Evolutionary conservation across 1,140 invertebrate species (phyloP).

Genomic region (Drosophila obscura): DNA sequence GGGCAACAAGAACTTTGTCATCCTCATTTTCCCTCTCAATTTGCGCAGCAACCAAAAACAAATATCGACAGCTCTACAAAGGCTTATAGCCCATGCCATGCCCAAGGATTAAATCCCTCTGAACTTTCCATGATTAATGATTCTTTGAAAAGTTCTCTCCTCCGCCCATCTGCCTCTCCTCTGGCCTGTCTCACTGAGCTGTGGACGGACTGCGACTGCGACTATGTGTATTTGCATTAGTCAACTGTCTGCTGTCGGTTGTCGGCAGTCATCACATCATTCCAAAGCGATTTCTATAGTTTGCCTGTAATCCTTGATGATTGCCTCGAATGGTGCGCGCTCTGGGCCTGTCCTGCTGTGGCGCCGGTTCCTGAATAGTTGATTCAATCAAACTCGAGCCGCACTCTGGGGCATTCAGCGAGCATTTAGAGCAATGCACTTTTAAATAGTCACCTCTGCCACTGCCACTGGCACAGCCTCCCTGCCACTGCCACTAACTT

Average conservation of each 20-base stretch:
- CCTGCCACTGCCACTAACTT: background rate
- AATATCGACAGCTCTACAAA: constrained; percentile 70
- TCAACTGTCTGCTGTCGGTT: constrained; percentile 24
- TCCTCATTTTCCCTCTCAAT: constrained; percentile 50
- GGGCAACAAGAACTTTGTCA: constrained; percentile 50
- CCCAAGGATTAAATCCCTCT: constrained; percentile 64
- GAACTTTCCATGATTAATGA: constrained; percentile 76
- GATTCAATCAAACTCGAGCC: constrained; percentile 47
- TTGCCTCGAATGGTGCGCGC: constrained; percentile 14
- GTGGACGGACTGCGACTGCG: background rate
- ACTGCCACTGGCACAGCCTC: too few relatives aligned
- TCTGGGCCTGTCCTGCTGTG: constrained; percentile 3
- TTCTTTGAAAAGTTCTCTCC: constrained; percentile 61
- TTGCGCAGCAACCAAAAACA: constrained; percentile 61
- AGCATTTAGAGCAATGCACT: constrained; percentile 53
- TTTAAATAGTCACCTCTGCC: constrained; percentile 39
- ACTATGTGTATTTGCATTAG: constrained; percentile 39
- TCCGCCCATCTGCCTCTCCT: constrained; percentile 7
- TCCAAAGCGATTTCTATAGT: constrained; percentile 49
- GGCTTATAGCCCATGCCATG: constrained; percentile 40
- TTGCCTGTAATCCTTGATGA: constrained; percentile 38
- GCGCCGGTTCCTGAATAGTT: constrained; percentile 29
- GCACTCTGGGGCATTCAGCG: constrained; percentile 32
- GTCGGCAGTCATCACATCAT: constrained; percentile 49
- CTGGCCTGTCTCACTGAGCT: constrained; percentile 1